These are phyloP conservation scores for Delphinapterus leucas DNA, from an alignment of 2,113 vertebrate genomes.

Conservation along the genomic window DNA sequence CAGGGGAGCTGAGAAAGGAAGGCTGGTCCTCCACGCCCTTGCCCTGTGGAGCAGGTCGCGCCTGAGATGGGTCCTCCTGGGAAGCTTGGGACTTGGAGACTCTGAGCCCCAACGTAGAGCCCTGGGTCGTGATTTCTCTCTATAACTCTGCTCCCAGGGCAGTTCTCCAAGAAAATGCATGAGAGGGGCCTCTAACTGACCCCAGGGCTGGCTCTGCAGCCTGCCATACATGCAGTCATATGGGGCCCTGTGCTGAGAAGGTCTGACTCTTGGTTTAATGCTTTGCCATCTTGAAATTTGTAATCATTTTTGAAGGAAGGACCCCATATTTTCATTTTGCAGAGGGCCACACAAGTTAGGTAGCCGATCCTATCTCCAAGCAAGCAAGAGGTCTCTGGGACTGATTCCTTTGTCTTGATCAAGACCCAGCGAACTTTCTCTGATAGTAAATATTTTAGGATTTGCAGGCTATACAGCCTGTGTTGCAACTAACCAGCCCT, in stretches of 20 bases:
- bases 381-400: not conserved
- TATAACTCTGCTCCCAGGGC: not conserved
- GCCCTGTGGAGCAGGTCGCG: too few relatives aligned
- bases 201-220: fast-evolving
- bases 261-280: not conserved
- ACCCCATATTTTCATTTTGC: not conserved
- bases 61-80: not conserved
- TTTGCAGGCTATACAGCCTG: not conserved
- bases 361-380: not conserved
- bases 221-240: fast-evolving
- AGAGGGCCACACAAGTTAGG: too few relatives aligned
- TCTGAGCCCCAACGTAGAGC: not conserved
- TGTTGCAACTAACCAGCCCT: too few relatives aligned
- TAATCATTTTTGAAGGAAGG: not conserved
- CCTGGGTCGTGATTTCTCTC: not conserved
- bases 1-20: not conserved
- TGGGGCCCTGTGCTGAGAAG: fast-evolving
- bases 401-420: not conserved
- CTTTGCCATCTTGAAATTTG: not conserved
- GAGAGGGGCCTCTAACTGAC: not conserved
- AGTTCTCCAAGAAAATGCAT: not conserved
- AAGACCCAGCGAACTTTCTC: not conserved
- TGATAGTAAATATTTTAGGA: not conserved
- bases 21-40: fast-evolving
- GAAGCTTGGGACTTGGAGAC: not conserved